Base-by-base conservation (phyloP, 2,113 vertebrate species). In the Eudyptes chrysolophus region DNA sequence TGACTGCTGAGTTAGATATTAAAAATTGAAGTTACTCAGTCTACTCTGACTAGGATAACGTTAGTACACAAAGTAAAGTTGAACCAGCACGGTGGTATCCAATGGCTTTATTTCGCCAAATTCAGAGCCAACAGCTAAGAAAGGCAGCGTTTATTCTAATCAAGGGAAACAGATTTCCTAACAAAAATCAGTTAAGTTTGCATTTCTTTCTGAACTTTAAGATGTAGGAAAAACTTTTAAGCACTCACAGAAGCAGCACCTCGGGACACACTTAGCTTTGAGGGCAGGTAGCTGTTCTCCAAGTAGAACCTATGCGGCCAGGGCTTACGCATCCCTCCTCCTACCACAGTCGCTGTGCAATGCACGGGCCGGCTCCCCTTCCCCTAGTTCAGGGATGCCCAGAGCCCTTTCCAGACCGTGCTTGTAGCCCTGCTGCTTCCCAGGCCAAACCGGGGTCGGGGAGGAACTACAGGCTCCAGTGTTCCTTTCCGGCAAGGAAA, bases 401-500 rank as follows among this genome's bases (percentile, higher is more conserved):
- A 58, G 38, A 49, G 38, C 61, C 20, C 57, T 58, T 40, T 20
- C 61, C 71, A 54, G 54, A 44, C 25, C 14, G 2, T 5, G 9
- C 21, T 4, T 13, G 38, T 3, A 76, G 42, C 30, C 61, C 62
- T 71, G 27, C 9, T 57, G 24, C 58, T 70, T 78, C 64, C 36
- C 70, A 49, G 30, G 38, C 46, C 65, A 70, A 29, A 22, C 8
- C 1, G 0, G 9, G 21, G 6, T 0, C 2, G 1, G 11, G 29
- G 9, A 42, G 11, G 22, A 81, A 19, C 25, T 26, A 14, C 79
- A 40, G 10, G 7, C 13, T 65, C 29, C 32, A 8, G 5, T 4
- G 6, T 11, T 51, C 21, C 46, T 75, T 82, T 40, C 54, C 6
- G 9, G 29, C 32, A 80, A 79, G 52, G 51, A 90, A 71, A 94